Percentiles rank a stretch among this genome's conserved stretches.
Evolutionary conservation across 2,797 vertebrate species (phyloP).

Genomic region (Arrhamphus sclerolepis): DNA sequence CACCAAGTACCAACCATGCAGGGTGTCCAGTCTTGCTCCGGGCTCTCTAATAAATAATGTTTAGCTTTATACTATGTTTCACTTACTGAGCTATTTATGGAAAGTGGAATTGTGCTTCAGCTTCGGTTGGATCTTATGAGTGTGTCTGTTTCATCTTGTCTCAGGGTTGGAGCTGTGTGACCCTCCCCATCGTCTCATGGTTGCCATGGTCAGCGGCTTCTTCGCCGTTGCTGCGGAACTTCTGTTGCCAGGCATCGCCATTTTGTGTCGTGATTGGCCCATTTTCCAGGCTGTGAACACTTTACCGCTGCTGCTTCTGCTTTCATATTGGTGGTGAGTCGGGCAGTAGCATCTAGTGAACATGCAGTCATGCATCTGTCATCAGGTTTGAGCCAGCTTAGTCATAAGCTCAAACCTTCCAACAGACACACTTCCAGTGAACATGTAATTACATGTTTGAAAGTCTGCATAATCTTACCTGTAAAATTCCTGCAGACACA

Average conservation of each 20-base stretch:
- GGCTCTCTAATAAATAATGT: too few relatives aligned
- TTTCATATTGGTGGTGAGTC: slow-evolving; percentile 90
- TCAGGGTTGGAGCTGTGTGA: slow-evolving; percentile 91
- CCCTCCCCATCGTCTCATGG: slow-evolving; percentile 83
- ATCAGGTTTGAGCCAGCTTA: too few relatives aligned
- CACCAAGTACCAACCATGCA: too few relatives aligned
- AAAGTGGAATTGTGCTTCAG: background rate
- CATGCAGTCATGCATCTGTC: too few relatives aligned
- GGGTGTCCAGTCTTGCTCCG: too few relatives aligned
- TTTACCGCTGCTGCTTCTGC: slow-evolving; percentile 81
- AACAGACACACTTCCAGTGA: slow-evolving; percentile 3
- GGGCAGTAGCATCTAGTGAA: background rate
- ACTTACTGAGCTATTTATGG: too few relatives aligned
- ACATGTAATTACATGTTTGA: background rate
- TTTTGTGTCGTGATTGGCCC: slow-evolving; percentile 84
- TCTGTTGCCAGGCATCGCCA: slow-evolving; percentile 84
- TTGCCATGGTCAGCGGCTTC: slow-evolving; percentile 84
- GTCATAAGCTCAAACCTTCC: background rate
- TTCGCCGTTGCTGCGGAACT: slow-evolving; percentile 86
- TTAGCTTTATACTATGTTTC: too few relatives aligned
- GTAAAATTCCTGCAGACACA: too few relatives aligned
- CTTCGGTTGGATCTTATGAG: slow-evolving; percentile 4
- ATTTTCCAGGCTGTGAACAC: slow-evolving; percentile 87
- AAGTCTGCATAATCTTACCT: too few relatives aligned
- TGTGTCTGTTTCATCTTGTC: background rate